Evolutionary conservation across 2,888 invertebrate genomes (phyloP).

Genomic region (Prionchulus punctatus): DNA sequence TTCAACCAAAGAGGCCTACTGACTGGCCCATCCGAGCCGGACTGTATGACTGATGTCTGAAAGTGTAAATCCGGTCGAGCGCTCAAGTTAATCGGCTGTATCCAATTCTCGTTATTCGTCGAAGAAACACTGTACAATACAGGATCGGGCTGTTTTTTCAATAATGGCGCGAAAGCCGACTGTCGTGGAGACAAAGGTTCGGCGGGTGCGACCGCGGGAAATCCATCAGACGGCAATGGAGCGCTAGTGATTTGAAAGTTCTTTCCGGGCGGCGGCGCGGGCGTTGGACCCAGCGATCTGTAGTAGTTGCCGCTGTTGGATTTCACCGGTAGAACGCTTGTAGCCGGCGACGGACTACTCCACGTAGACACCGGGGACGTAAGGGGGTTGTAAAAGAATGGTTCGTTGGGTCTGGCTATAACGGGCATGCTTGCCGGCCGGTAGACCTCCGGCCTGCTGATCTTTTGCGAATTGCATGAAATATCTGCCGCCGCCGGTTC

Average conservation of each 20-base stretch:
- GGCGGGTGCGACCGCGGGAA: no score
- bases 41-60: background rate
- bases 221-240: no score
- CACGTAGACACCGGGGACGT: background rate
- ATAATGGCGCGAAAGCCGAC: no score
- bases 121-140: no score
- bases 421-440: background rate
- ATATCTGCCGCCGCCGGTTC: background rate
- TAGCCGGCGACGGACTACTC: background rate
- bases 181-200: background rate
- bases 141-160: no score
- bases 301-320: conserved; percentile 15
- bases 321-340: no score
- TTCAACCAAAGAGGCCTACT: background rate
- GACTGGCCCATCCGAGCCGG: background rate
- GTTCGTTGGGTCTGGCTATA: background rate
- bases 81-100: no score
- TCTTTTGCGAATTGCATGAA: background rate
- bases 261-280: conserved; percentile 21
- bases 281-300: conserved; percentile 18
- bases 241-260: conserved; percentile 17
- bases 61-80: no score
- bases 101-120: no score
- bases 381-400: background rate
- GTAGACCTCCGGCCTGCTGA: background rate